A percentile compares a stretch with the other conserved stretches of the same genome.
phyloP scores from a whole-genome alignment of 2,888 invertebrate genomes.

The Ditylenchus weischeri region DNA sequence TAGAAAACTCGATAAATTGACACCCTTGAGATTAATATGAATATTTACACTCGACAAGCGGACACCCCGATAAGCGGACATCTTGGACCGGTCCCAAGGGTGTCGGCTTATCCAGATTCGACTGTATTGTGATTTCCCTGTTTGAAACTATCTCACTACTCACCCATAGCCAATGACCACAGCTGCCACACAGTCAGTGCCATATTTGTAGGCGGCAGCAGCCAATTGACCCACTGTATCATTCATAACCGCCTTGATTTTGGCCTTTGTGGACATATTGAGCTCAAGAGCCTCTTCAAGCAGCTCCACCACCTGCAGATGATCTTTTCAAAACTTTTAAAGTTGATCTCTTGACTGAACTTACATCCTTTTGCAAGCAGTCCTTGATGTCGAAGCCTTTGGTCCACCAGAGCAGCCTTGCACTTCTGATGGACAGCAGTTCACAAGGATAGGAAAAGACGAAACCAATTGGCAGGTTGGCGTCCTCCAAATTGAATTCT shows the following conservation, averaged over 20 bases:
- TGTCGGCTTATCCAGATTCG: no score
- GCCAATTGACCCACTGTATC: constrained; percentile 59
- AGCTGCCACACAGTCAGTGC: constrained; percentile 55
- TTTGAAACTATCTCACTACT: constrained; percentile 8
- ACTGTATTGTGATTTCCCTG: neutral
- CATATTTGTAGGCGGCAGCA: constrained; percentile 56
- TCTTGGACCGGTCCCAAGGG: no score
- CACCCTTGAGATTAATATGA: no score
- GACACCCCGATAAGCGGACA: no score
- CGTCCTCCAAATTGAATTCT: constrained; percentile 54
- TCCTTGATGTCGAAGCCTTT: constrained; percentile 59
- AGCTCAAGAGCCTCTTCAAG: constrained; percentile 57
- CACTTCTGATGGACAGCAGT: constrained; percentile 56
- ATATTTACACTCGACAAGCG: no score
- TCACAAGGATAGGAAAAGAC: constrained; percentile 59
- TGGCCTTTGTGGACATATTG: constrained; percentile 57
- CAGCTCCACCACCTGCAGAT: constrained; percentile 38
- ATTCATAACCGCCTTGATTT: constrained; percentile 59
- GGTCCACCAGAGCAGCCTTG: constrained; percentile 58
- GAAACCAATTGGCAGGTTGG: constrained; percentile 58
- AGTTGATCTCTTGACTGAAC: no score
- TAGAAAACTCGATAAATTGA: no score
- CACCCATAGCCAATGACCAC: constrained; percentile 59
- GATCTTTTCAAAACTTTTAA: no score
- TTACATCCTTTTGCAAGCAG: constrained; percentile 57